Evolutionary conservation across 2,113 vertebrate species (phyloP).

Genomic region (Odobenus rosmarus): DNA sequence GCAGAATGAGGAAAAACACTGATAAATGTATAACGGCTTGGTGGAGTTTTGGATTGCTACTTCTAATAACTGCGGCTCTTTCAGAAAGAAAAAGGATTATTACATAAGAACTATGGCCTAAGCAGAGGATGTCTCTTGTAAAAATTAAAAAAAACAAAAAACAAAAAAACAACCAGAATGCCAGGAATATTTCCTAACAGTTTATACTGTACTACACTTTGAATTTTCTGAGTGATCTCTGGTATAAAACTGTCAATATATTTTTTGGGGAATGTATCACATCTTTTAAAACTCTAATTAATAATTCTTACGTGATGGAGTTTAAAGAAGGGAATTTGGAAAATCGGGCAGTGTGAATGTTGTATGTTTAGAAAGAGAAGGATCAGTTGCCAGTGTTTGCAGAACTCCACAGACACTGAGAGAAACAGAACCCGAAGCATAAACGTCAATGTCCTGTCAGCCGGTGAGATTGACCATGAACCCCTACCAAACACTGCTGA

Average conservation of each 20-base stretch:
- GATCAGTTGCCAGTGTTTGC: neutral
- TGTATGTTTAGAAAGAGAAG: neutral
- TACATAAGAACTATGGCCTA: neutral
- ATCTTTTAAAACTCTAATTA: slow-evolving; percentile 19
- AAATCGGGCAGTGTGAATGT: neutral
- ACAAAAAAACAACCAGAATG: neutral
- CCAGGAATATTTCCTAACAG: slow-evolving; percentile 33
- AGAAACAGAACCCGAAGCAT: neutral
- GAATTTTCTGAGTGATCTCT: slow-evolving; percentile 6
- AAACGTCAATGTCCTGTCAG: neutral
- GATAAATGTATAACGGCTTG: neutral
- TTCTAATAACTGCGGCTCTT: neutral
- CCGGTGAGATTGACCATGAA: neutral
- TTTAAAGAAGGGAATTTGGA: neutral
- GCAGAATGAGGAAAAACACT: neutral
- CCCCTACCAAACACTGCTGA: neutral
- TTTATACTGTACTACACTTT: neutral
- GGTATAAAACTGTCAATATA: neutral
- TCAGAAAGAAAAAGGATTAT: neutral
- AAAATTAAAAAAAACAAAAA: neutral
- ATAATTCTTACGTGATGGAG: neutral
- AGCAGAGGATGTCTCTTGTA: slow-evolving; percentile 24
- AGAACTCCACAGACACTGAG: neutral
- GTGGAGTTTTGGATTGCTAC: neutral
- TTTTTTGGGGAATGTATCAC: neutral